A percentile compares a stretch with the other conserved stretches of the same genome.
Evolutionary conservation across 2,797 vertebrate species (phyloP).

Genomic region (Scolopax rusticola): DNA sequence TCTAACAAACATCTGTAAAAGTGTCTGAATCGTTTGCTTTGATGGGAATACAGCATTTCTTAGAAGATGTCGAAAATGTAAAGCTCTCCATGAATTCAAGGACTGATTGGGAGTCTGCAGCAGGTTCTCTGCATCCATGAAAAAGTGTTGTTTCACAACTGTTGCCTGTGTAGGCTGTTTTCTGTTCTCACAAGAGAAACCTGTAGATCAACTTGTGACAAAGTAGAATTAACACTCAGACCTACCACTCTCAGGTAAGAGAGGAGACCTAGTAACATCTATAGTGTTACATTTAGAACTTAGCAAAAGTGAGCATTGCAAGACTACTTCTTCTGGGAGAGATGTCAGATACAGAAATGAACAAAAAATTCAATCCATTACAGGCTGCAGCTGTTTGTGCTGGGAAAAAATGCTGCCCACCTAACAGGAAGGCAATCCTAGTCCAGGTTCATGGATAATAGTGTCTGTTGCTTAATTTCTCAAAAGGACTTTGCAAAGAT

Average conservation of each 20-base stretch:
- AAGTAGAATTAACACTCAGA: not conserved
- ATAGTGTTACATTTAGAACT: not conserved
- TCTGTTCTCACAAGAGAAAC: not conserved
- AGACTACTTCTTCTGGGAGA: not conserved
- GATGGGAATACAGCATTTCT: not conserved
- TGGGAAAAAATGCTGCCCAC: not conserved
- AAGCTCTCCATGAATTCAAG: not conserved
- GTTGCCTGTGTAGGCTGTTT: not conserved
- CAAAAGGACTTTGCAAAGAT: not conserved
- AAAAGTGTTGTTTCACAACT: not conserved
- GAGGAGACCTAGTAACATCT: not conserved
- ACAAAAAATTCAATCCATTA: not conserved
- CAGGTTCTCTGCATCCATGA: not conserved
- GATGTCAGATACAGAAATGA: rapidly evolving
- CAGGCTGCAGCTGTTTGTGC: not conserved
- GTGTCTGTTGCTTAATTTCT: not conserved
- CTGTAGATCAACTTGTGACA: not conserved
- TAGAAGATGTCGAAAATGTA: not conserved
- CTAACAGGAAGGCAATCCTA: not conserved
- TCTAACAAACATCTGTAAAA: not conserved
- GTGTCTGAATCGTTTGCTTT: not conserved
- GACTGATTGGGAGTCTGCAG: not conserved
- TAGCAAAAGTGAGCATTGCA: not conserved
- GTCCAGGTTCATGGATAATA: not conserved
- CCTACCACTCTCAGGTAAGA: not conserved